Percentiles rank a stretch among this genome's conserved stretches.
Conservation (phyloP, 2,797 vertebrate genomes). For the Heliangelus exortis region DNA sequence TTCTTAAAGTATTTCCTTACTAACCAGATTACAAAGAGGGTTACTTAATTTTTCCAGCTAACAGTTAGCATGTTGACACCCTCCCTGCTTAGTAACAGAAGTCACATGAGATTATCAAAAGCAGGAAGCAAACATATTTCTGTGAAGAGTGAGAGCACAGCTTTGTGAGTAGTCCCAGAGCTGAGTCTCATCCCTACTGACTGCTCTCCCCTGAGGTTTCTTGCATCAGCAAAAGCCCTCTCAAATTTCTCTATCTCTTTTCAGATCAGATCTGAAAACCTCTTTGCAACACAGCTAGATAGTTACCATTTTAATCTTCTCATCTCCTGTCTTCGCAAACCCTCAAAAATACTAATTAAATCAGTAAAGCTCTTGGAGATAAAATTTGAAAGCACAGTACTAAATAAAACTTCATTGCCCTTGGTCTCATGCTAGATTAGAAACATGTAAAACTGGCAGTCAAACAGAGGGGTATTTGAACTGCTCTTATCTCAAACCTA, state of each 20-base stretch:
- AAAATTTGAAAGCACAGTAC: not conserved
- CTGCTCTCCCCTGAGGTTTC: conserved; percentile 16
- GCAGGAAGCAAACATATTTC: conserved; percentile 21
- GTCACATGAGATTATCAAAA: conserved; percentile 31
- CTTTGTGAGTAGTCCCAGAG: conserved; percentile 19
- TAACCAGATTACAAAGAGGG: conserved; percentile 12
- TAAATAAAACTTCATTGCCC: conserved; percentile 7
- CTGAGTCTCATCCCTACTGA: not conserved
- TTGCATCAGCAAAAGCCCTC: conserved; percentile 18
- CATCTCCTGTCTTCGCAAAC: not conserved
- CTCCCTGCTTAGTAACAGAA: conserved; percentile 44
- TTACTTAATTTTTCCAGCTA: conserved; percentile 50
- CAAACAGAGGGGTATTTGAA: conserved; percentile 37
- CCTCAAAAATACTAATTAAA: conserved; percentile 39
- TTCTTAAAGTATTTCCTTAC: conserved; percentile 24
- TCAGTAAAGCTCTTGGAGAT: conserved; percentile 9
- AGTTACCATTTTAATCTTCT: not conserved
- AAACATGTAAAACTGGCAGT: conserved; percentile 31
- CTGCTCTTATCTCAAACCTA: conserved; percentile 45
- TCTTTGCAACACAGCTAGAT: not conserved
- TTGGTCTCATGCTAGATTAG: not conserved
- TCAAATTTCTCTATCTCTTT: conserved; percentile 23
- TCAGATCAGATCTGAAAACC: conserved; percentile 21
- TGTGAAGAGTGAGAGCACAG: not conserved
- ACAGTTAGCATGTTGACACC: conserved; percentile 29